Percentiles rank a stretch among this genome's conserved stretches.
Evolutionary conservation across 1,140 invertebrate genomes (phyloP).

Genomic region (Drosophila subpulchrella): DNA sequence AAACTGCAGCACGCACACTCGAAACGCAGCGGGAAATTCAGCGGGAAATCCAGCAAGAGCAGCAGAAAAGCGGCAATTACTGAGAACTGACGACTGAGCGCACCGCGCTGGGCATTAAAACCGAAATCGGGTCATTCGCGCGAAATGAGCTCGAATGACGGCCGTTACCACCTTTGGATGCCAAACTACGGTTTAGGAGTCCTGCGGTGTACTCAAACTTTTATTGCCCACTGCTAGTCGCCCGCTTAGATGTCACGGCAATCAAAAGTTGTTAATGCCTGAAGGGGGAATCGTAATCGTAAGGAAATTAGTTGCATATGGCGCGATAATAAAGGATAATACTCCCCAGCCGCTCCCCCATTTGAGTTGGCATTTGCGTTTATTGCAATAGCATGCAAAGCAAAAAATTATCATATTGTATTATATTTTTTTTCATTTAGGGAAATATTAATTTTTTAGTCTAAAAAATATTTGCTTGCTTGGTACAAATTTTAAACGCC

Average conservation of each 20-base stretch:
- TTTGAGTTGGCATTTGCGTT: conserved; percentile 2
- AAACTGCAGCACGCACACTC: conserved; percentile 79
- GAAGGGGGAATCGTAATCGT: conserved; percentile 39
- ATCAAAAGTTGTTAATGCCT: conserved; percentile 56
- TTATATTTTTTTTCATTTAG: neutral
- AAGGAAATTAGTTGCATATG: conserved; percentile 53
- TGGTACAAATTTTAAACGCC: too few species aligned
- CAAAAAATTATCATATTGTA: neutral
- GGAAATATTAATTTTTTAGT: neutral
- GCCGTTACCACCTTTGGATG: conserved; percentile 14
- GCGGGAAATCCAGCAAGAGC: conserved; percentile 22
- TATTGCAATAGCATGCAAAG: neutral
- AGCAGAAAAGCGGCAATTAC: conserved; percentile 37
- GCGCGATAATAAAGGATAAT: conserved; percentile 48
- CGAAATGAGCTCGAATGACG: conserved; percentile 5
- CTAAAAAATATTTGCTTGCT: neutral
- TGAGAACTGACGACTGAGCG: conserved; percentile 9
- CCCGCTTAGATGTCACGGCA: conserved; percentile 53
- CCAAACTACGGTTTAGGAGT: conserved; percentile 43
- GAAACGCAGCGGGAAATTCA: conserved; percentile 46
- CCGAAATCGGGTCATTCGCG: conserved; percentile 76
- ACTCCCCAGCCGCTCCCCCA: conserved; percentile 5
- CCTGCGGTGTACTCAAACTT: conserved; percentile 39
- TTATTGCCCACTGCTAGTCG: conserved; percentile 43
- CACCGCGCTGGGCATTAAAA: conserved; percentile 57